Conservation (phyloP, 1,140 invertebrate species). For the Spodoptera frugiperda region DNA sequence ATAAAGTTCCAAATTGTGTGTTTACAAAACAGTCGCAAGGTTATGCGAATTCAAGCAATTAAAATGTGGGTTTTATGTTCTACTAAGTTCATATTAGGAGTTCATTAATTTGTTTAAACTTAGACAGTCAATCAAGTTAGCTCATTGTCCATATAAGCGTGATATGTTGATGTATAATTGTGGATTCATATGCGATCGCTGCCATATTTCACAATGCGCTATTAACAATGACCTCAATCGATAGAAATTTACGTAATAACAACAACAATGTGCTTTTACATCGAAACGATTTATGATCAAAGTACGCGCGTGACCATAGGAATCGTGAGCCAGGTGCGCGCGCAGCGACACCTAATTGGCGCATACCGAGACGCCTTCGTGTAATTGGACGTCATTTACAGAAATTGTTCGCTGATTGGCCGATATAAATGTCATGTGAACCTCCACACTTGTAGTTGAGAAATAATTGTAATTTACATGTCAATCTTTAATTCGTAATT, state of each 20-base stretch:
- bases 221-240: constrained; percentile 48
- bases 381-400: constrained; percentile 81
- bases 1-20: background rate
- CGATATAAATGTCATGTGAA: constrained; percentile 70
- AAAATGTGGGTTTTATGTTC: constrained; percentile 19
- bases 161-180: constrained; percentile 8
- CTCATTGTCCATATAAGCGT: background rate
- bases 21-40: background rate
- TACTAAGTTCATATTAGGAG: constrained; percentile 28
- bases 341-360: constrained; percentile 76
- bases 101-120: constrained; percentile 37
- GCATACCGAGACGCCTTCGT: constrained; percentile 73
- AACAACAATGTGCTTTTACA: constrained; percentile 52
- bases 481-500: background rate
- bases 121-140: constrained; percentile 15
- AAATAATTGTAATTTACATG: constrained; percentile 15
- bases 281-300: constrained; percentile 65
- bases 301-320: constrained; percentile 62
- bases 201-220: constrained; percentile 30
- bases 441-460: constrained; percentile 29
- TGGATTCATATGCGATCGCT: background rate
- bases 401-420: constrained; percentile 73
- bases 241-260: constrained; percentile 51
- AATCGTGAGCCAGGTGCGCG: constrained; percentile 79
- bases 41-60: constrained; percentile 16